Percentiles rank a stretch among this genome's conserved stretches.
Conservation (phyloP, 1,140 invertebrate species). For the Condylostylus longicornis region DNA sequence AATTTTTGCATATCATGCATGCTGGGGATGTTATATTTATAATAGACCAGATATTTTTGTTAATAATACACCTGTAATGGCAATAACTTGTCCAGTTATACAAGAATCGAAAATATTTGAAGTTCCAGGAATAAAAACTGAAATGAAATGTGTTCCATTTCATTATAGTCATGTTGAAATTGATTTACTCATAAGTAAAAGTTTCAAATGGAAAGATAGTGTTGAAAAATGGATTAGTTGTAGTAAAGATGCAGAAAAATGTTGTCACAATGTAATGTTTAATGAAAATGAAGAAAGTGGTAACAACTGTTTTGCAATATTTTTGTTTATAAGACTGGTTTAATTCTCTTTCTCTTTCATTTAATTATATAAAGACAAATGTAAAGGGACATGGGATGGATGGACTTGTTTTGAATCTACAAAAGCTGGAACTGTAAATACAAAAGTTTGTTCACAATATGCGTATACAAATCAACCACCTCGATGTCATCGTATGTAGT, state of each 20-base stretch:
- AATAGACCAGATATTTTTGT: constrained; percentile 1
- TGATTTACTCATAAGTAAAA: neutral
- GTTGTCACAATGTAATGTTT: constrained; percentile 11
- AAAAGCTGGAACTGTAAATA: constrained; percentile 18
- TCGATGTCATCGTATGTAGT: constrained; percentile 36
- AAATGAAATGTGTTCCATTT: neutral
- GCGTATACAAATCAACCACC: constrained; percentile 35
- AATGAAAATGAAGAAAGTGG: neutral
- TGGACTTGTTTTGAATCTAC: constrained; percentile 37
- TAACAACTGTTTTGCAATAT: neutral
- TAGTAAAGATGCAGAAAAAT: constrained; percentile 9
- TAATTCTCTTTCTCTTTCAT: neutral
- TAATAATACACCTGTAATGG: too few species aligned
- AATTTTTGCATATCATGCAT: neutral
- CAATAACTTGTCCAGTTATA: neutral
- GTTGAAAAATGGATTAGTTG: constrained; percentile 15
- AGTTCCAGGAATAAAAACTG: neutral
- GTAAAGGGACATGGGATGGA: constrained; percentile 37
- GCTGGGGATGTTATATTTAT: constrained; percentile 2
- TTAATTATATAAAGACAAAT: constrained; percentile 9
- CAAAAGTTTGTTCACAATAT: constrained; percentile 35
- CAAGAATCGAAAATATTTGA: neutral
- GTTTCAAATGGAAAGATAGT: neutral
- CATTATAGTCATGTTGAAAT: neutral
- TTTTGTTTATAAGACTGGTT: neutral